phyloP scores from a whole-genome alignment of 2,113 vertebrate species.

The Orthochromis indermauri region DNA sequence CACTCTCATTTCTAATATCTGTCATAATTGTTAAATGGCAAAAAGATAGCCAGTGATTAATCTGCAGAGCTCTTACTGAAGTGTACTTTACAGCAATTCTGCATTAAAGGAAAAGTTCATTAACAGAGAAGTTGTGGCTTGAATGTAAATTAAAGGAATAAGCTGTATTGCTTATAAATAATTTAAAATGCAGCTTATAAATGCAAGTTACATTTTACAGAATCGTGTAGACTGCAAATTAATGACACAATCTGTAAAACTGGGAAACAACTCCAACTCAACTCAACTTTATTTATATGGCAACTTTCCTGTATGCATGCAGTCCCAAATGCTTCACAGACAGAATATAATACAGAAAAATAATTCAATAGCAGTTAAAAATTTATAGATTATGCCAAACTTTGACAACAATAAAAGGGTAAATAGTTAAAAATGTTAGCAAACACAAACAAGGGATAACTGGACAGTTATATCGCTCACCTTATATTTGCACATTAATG shows the following conservation, averaged over 20 bases:
- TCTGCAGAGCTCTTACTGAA: background rate
- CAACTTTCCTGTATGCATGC: background rate
- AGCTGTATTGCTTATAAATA: background rate
- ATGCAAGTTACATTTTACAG: background rate
- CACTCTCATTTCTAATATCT: background rate
- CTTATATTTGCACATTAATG: background rate
- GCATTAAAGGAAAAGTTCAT: background rate
- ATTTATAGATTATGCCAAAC: background rate
- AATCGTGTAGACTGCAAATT: background rate
- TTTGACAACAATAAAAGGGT: background rate
- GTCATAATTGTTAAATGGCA: background rate
- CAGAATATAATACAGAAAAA: background rate
- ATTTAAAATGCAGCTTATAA: background rate
- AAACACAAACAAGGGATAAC: background rate
- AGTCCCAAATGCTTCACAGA: background rate
- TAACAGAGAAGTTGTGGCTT: background rate
- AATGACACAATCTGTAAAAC: background rate
- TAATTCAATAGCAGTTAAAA: background rate
- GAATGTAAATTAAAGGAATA: background rate
- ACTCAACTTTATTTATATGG: background rate
- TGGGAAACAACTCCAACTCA: background rate
- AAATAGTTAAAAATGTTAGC: background rate
- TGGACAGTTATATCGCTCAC: background rate
- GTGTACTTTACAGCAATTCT: background rate
- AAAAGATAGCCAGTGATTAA: background rate